Evolutionary conservation across 2,888 invertebrate genomes (phyloP), one percentile per base, ranked within the genome.

Genomic region (Scrobipalpa atriplicella): DNA sequence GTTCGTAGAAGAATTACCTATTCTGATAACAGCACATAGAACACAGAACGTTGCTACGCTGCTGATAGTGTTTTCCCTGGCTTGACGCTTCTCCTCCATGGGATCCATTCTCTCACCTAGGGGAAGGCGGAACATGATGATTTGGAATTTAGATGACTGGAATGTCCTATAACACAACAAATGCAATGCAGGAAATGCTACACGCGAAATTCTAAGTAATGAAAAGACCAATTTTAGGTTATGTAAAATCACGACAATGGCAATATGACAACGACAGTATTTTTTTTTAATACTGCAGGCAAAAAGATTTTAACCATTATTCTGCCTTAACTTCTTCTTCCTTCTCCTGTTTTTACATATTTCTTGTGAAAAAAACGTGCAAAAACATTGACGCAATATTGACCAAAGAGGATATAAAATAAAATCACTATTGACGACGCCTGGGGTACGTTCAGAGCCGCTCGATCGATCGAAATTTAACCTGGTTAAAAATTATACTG

Each of bases 81-180:
- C 93, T 73, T 88, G 89, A 36, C 92, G 87, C 73, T 92, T 92
- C 72, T 93, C 92, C 74, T 93, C 93, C 81, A 87, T 80, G 1
- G 92, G 92, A 71, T 93, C 93, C 51, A 89, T 84, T 72, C 90
- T 83, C 74, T 93, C 93, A 54, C 89, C 92, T 62, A 84, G 84
- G 0, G 92, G 92, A 78, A 93, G 76, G 21, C 93, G 91, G 75
- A 92, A 93, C 93, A 93, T 93, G n/a, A 38, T 38, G 29, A 58
- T 58, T 58, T 36, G 9, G n/a, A 58, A 58, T 58, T 29, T 21
- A 36, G 8, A 1, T n/a, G 16, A 58, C 36, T 16, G 29, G 16
- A 56, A 56, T 56, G 36, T 6, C 19, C 19, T 9, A 56, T 5
- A 36, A 58, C 11, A n/a, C 58, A 38, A 58, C 29, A 29, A 58